Evolutionary conservation across 2,113 vertebrate species (phyloP), one percentile per base, ranked within the genome.

Genomic region (Pipra filicauda): DNA sequence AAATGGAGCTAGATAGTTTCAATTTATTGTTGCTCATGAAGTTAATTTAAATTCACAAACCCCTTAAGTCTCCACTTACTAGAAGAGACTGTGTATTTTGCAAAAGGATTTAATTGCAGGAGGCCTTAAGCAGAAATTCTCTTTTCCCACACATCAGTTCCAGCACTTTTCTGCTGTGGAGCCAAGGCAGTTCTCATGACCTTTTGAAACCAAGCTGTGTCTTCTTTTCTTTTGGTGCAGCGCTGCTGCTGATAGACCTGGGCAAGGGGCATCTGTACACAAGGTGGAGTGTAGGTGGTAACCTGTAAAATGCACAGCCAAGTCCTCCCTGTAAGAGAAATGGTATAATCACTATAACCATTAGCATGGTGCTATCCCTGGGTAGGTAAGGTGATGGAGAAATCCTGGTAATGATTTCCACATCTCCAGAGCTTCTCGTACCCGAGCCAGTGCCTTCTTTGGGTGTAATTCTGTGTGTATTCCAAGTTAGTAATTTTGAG

Each of bases 1-100:
- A 69, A 57, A 55, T 15, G 2, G 9, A 86, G 15, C 28, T 57
- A 74, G 19, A 28, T 48, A n/a, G 17, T 77, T 90, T 67, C 55
- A 88, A 92, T 90, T 83, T 92, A 52, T 74, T 88, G 74, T 74
- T 92, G n/a, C 35, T 79, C 43, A 46, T 41, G 33, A 93, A 83
- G 58, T 54, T 74, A 71, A 87, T 88, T 92, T 71, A 87, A 81
- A 92, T 59, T 64, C 86, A 84, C 73, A 88, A 74, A 17, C 12
- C 67, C 22, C 35, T 52, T 37, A 69, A 71, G 76, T 31, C 52
- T 84, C 49, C 33, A 67, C 35, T 92, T 87, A 9, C 28, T 69
- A 62, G 64, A 73, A 58, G 37, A 91, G 91, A 72, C 9, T 12
- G 13, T 76, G 1, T 90, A 35, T 91, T 84, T 89, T 72, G 64